These are phyloP conservation scores for Phenganax marumi DNA, from an alignment of 92 coral and sea anemone genomes.

Conservation along the genomic window DNA sequence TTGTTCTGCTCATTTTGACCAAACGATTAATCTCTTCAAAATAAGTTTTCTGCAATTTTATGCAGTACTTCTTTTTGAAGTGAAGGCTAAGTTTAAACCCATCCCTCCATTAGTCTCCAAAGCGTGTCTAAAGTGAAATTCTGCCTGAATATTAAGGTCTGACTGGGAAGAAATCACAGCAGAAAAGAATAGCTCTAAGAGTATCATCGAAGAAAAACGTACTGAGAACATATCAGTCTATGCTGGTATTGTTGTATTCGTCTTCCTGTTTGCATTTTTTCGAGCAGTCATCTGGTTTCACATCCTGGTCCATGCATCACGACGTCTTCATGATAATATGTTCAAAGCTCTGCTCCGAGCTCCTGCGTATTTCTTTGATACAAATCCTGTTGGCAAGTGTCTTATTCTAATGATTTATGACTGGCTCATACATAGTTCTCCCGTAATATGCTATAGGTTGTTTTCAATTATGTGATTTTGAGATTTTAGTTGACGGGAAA, in stretches of 20 bases:
- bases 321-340: conserved; percentile 70
- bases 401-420: too few relatives aligned
- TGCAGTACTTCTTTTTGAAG: too few relatives aligned
- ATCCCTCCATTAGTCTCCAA: neutral
- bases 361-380: conserved; percentile 84
- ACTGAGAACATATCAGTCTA: conserved; percentile 61
- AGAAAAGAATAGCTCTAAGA: conserved; percentile 12
- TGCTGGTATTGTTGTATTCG: conserved; percentile 63
- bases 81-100: neutral
- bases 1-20: too few relatives aligned
- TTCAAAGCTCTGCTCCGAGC: conserved; percentile 75
- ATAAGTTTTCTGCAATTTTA: too few relatives aligned
- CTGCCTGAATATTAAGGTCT: conserved; percentile 12
- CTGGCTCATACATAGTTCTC: neutral
- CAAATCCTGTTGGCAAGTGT: conserved; percentile 67
- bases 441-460: neutral
- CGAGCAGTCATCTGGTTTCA: conserved; percentile 68
- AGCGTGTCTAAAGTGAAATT: neutral
- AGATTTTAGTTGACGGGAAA: too few relatives aligned
- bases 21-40: too few relatives aligned
- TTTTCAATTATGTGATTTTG: too few relatives aligned
- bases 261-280: conserved; percentile 56
- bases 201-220: conserved; percentile 35
- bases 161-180: conserved; percentile 31
- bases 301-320: conserved; percentile 66